Base-by-base conservation (phyloP, 2,797 vertebrate genomes). In the Avahi laniger region DNA sequence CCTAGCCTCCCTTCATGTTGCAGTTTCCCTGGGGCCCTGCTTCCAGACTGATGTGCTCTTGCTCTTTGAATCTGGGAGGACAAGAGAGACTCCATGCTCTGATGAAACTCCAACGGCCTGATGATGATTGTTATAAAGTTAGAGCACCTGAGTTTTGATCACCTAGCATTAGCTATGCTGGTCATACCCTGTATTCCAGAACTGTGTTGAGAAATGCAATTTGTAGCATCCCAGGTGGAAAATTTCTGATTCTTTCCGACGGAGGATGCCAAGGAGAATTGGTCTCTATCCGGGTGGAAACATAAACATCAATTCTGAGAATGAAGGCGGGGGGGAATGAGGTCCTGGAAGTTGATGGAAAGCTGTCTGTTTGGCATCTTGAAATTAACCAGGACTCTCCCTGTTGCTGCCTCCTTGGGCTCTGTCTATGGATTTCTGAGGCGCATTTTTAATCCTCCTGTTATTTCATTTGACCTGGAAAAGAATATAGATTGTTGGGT, bases 201-300 rank as follows among this genome's bases (percentile, higher is more conserved):
- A 89, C 81, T 86, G 94, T 91, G 95, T 91, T 93, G 97, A 98
- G 94, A 94, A 97, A 97, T 93, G 96, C 90, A 94, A 96, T 98
- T 98, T 97, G 96, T 97, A 86, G 87, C 94, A 97, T 97, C 94
- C 96, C 98, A 97, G 94, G 96, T 97, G 94, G 98, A 97, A 97
- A 96, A 97, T 97, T 95, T 97, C 87, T 97, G 96, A 97, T 98
- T 97, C 91, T 97, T 15, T 96, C 96, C 96, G 96, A 95, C 2
- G 5, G 95, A 92, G 92, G 88, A 92, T 95, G 96, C 96, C 73
- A 95, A 97, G 94, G 94, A 96, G 96, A 96, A 97, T 93, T 94
- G 97, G 96, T 96, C 93, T 98, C 84, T 96, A 94, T 96, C 95
- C 96, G 97, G 94, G 95, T 95, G 93, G 96, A 97, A 97, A 97